Evolutionary conservation across 2,113 vertebrate species (phyloP).

Genomic region (Thamnophis sirtalis): DNA sequence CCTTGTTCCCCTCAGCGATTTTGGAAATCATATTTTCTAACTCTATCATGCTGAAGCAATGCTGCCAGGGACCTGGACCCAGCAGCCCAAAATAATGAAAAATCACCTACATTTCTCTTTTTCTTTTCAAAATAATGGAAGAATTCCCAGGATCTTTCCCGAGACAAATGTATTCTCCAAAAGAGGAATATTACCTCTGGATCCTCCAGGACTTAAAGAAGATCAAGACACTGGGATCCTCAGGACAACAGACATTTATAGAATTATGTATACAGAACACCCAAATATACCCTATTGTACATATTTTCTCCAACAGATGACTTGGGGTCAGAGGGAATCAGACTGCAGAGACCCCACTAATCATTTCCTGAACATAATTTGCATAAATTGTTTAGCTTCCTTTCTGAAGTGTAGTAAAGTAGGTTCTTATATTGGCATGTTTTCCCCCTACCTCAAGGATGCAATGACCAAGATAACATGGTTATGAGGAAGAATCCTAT

Average conservation of each 20-base stretch:
- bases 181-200: background rate
- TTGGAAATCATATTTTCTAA: background rate
- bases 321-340: background rate
- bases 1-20: background rate
- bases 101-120: background rate
- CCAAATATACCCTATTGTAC: background rate
- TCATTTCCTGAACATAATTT: background rate
- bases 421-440: background rate
- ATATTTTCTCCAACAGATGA: background rate
- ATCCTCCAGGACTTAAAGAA: background rate
- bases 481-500: background rate
- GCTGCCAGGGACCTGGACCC: background rate
- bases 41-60: background rate
- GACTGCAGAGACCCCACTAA: background rate
- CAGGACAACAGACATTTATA: background rate
- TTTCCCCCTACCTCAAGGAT: background rate
- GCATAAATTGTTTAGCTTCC: background rate
- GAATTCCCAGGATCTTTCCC: background rate
- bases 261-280: background rate
- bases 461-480: background rate
- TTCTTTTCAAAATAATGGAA: background rate
- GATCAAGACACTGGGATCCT: background rate
- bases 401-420: background rate
- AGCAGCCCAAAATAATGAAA: background rate
- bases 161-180: background rate